Evolutionary conservation across 1,140 invertebrate genomes (phyloP), one percentile per base, ranked within the genome.

Genomic region (Sipha flava): DNA sequence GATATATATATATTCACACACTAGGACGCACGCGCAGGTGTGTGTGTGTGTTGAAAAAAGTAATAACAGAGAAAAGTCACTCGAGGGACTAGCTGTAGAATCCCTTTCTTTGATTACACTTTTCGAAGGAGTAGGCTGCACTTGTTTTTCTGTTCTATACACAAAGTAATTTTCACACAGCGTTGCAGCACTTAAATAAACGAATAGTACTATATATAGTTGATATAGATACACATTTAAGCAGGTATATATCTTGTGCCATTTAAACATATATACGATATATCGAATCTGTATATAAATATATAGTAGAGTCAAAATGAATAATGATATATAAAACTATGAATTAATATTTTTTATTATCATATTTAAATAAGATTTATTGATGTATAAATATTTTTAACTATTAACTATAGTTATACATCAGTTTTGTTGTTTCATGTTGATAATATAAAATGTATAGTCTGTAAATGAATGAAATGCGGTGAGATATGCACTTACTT

Each of bases 41-140:
- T n/a, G 59, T 1, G 34, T 5, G 57, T 62, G 29, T 2, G n/a
- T 3, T 66, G 62, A 40, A 62, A 66, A 66, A 66, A 66, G 34
- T 66, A 66, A 66, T 66, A 66, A 66, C 34, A 66, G 14, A 66
- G 62, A 40, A 66, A 66, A 66, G 62, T 66, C 34, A 66, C 62
- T 66, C 62, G 62, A 12, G 62, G 62, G 62, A 66, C 34, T 40
- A 40, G 12, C 34, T 62, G 62, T 66, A 66, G 62, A 66, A 66
- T 66, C 62, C 34, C 62, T 66, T 66, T 66, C 21, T 66, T 66
- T 66, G 62, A 66, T 66, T 66, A 66, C 34, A 66, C n/a, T 66
- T n/a, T 23, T 21, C 34, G 21, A 66, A 66, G 31, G 7, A 64
- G 16, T 47, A 47, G 6, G 16, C 6, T 66, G 14, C 40, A 66